A percentile compares a stretch with the other conserved stretches of the same genome.
Evolutionary conservation across 2,888 invertebrate species (phyloP).

Genomic region (Platypus cylindrus): DNA sequence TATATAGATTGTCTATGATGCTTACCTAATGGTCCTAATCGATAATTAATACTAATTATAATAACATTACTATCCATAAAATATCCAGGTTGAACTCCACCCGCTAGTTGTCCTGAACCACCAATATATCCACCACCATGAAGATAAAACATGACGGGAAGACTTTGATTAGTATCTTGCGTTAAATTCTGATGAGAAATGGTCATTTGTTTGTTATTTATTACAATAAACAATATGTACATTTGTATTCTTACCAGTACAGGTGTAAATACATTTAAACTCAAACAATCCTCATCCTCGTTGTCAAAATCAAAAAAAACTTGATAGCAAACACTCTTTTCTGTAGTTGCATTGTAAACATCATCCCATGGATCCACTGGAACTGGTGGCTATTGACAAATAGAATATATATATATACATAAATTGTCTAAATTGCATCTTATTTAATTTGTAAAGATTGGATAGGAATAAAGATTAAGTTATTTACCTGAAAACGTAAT

Average conservation of each 20-base stretch:
- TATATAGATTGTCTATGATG: background rate
- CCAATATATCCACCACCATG: conserved; percentile 15
- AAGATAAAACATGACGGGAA: conserved; percentile 19
- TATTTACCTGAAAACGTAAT: conserved; percentile 22
- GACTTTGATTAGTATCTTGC: too few relatives aligned
- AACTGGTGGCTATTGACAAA: conserved; percentile 3
- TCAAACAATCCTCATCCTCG: conserved; percentile 5
- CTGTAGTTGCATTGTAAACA: conserved; percentile 3
- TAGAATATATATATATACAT: too few relatives aligned
- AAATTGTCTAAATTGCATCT: too few relatives aligned
- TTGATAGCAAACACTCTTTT: conserved; percentile 4
- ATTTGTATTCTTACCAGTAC: conserved; percentile 10
- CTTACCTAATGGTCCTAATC: conserved; percentile 19
- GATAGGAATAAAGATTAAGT: too few relatives aligned
- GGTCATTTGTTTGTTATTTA: background rate
- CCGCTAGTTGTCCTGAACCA: conserved; percentile 2
- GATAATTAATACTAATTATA: conserved; percentile 19
- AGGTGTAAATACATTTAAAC: conserved; percentile 2
- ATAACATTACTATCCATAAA: conserved; percentile 17
- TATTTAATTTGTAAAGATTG: too few relatives aligned
- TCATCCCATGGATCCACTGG: conserved; percentile 1
- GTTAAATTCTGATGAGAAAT: background rate
- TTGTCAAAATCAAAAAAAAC: conserved; percentile 1
- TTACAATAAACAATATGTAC: background rate
- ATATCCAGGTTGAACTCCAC: conserved; percentile 11